A percentile compares a stretch with the other conserved stretches of the same genome.
phyloP scores from a whole-genome alignment of 2,888 invertebrate species.

The Carcina quercana region DNA sequence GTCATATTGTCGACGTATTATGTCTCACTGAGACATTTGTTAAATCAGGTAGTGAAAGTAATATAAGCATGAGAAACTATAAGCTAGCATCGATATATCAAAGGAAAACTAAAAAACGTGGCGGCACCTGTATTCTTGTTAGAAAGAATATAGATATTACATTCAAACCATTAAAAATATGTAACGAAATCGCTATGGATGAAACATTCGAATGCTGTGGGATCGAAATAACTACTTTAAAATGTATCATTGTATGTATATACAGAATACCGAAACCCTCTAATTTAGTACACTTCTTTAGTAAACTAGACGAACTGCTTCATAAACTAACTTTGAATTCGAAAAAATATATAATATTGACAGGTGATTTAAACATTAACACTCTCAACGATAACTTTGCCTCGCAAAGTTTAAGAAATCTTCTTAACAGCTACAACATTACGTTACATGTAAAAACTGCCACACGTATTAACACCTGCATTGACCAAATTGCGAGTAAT shows the following conservation, averaged over 20 bases:
- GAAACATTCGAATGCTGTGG: neutral
- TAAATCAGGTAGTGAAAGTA: neutral
- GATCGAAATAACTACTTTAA: neutral
- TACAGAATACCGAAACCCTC: neutral
- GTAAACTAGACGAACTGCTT: neutral
- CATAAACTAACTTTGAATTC: neutral
- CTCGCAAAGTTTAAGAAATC: neutral
- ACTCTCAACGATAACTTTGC: neutral
- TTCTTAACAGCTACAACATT: neutral
- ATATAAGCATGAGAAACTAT: neutral
- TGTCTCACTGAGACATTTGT: conserved; percentile 1
- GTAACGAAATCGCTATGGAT: neutral
- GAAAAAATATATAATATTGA: neutral
- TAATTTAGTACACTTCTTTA: neutral
- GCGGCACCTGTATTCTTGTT: neutral
- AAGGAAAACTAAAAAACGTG: neutral
- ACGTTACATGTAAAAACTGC: neutral
- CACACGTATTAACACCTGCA: conserved; percentile 1
- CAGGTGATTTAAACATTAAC: neutral
- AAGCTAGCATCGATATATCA: neutral
- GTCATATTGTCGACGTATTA: neutral
- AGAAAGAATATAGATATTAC: neutral
- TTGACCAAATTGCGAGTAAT: conserved; percentile 8
- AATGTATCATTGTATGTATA: neutral
- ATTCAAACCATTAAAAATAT: neutral